These are phyloP conservation scores for Lasius fuliginosus DNA, from an alignment of 2,888 invertebrate species.

Conservation along the genomic window DNA sequence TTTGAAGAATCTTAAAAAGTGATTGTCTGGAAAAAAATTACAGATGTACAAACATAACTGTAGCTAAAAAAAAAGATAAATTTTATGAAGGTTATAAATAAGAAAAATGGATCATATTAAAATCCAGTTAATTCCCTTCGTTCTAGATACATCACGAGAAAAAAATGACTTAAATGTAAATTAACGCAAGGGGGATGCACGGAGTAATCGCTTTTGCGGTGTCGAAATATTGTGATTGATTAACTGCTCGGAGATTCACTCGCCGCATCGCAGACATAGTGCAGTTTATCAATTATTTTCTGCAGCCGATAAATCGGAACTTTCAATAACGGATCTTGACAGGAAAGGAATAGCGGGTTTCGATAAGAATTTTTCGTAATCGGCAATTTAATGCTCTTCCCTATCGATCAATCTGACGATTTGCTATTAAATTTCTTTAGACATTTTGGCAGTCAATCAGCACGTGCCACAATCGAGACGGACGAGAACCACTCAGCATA, in stretches of 20 bases:
- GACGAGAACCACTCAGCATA: background rate
- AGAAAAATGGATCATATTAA: constrained; percentile 24
- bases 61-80: background rate
- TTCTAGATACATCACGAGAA: constrained; percentile 29
- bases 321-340: constrained; percentile 49
- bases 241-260: constrained; percentile 49
- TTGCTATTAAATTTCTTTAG: constrained; percentile 44
- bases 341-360: constrained; percentile 42
- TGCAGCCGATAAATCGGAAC: constrained; percentile 51
- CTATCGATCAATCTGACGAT: constrained; percentile 43
- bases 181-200: constrained; percentile 41
- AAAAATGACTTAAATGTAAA: constrained; percentile 60
- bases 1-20: background rate
- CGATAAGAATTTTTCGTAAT: constrained; percentile 44
- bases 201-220: constrained; percentile 34
- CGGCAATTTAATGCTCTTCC: constrained; percentile 26
- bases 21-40: too few species aligned
- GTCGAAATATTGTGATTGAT: constrained; percentile 57
- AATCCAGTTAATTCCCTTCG: constrained; percentile 30
- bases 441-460: constrained; percentile 30
- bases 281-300: constrained; percentile 58
- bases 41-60: background rate
- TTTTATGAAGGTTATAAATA: constrained; percentile 32
- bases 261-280: constrained; percentile 41
- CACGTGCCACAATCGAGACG: constrained; percentile 24